These are phyloP conservation scores for Calyptomena viridis DNA, from an alignment of 2,113 vertebrate genomes.

Conservation along the genomic window DNA sequence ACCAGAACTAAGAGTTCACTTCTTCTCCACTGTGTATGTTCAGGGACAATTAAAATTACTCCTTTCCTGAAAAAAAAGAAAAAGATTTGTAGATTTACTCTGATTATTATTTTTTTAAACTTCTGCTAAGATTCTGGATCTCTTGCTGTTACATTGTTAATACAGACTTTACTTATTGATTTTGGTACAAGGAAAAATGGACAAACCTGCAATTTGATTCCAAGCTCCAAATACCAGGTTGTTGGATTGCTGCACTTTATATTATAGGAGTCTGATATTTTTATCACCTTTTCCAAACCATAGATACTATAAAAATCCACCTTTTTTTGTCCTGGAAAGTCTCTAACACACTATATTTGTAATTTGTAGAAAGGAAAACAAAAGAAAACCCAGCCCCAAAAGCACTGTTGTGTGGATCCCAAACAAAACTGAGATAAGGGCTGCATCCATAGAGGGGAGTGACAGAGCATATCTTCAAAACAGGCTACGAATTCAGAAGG, in stretches of 20 bases:
- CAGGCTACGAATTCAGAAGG: neutral
- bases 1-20: neutral
- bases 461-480: neutral
- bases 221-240: neutral
- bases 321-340: neutral
- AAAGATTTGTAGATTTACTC: neutral
- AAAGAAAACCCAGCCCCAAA: neutral
- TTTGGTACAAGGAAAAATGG: neutral
- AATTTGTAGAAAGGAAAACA: neutral
- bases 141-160: neutral
- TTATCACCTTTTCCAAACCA: neutral
- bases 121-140: neutral
- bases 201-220: neutral
- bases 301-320: neutral
- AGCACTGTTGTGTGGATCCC: neutral
- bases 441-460: neutral
- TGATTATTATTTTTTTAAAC: neutral
- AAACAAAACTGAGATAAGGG: neutral
- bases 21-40: neutral
- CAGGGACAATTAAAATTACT: neutral
- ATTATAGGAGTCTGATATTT: neutral
- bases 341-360: neutral
- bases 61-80: neutral
- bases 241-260: neutral
- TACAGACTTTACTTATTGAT: neutral